phyloP scores from a whole-genome alignment of 2,888 invertebrate genomes.

The Automeris io region DNA sequence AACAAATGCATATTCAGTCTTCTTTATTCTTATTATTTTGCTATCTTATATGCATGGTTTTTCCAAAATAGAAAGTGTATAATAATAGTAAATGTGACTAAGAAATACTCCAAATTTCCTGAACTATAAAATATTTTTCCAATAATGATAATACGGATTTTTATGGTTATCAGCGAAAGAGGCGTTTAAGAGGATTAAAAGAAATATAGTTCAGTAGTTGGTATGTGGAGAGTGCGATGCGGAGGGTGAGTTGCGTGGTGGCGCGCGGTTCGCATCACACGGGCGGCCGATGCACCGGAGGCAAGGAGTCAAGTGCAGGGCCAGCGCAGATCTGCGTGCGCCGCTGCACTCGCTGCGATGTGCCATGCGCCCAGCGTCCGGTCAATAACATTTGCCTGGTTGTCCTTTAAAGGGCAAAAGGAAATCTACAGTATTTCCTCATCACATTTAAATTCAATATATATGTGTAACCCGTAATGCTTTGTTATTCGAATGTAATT shows the following conservation, averaged over 20 bases:
- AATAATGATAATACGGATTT: no score
- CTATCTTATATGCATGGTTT: no score
- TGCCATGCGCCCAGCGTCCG: constrained; percentile 52
- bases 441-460: constrained; percentile 1
- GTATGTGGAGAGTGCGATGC: constrained; percentile 17
- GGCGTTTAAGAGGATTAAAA: constrained; percentile 16
- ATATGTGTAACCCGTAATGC: not conserved
- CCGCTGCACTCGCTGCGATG: constrained; percentile 54
- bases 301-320: constrained; percentile 67
- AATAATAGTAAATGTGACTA: no score
- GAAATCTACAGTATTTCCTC: constrained; percentile 7
- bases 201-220: constrained; percentile 12
- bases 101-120: no score
- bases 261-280: constrained; percentile 31
- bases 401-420: constrained; percentile 8
- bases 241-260: constrained; percentile 17
- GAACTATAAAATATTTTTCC: no score
- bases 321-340: constrained; percentile 41
- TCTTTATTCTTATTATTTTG: no score
- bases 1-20: no score
- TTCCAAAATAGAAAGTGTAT: no score
- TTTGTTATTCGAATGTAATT: not conserved
- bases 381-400: constrained; percentile 50
- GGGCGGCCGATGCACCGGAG: constrained; percentile 60
- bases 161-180: no score